Evolutionary conservation across 2,888 invertebrate genomes (phyloP), one percentile per base, ranked within the genome.

Genomic region (Thumatha senex): DNA sequence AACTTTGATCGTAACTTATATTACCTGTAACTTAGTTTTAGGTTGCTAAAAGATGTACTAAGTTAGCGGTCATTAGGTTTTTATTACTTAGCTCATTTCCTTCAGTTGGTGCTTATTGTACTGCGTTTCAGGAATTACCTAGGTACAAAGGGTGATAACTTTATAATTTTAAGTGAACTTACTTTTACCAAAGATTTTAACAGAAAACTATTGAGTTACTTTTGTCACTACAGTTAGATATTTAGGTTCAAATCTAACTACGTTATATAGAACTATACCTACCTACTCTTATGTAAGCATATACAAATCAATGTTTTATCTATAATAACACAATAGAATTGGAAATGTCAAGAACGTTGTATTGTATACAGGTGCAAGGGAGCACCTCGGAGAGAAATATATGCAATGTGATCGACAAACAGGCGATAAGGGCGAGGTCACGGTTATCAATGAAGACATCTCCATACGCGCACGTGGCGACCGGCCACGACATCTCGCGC

Each of bases 401-500:
- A 72, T 70, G 72, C 70, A 66, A 65, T 68, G 75, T 78, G 77
- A 81, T 82, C 79, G 81, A 74, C 77, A 77, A 74, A 70, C 75
- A 33, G 34, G 74, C 78, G 87, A 87, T 89, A 89, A 89, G 85
- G 87, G 81, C 84, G 84, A 86, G 88, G 88, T 87, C 86, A 92
- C 80, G 82, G 84, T 80, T 89, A 90, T 87, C 89, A 89, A 87
- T 90, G 87, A 84, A 84, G 82, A 84, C 81, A 88, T 90, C 89
- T 89, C 86, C 92, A 90, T 91, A 89, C 89, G 82, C 82, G 86
- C 83, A 83, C 83, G 83, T 84, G 86, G 82, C 76, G 75, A 81
- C 84, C 84, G 86, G 82, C 89, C 89, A 84, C 88, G 87, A 88
- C 89, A 89, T 89, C 89, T 86, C 89, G 87, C 84, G 84, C 89